Evolutionary conservation across 2,888 invertebrate genomes (phyloP), one percentile per base, ranked within the genome.

Genomic region (Selenia dentaria): DNA sequence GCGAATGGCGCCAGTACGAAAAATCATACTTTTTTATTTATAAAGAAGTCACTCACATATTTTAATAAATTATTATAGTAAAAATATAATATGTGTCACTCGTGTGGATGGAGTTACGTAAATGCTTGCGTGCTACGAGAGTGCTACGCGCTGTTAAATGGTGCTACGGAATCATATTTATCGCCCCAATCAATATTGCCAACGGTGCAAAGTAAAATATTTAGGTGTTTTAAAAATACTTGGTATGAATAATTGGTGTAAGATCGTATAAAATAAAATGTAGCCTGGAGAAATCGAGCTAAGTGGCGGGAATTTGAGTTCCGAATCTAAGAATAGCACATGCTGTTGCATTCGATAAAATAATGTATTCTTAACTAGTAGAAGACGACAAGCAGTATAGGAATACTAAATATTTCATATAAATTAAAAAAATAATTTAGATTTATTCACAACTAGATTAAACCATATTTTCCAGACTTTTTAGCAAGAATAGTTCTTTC

Each of bases 1-100:
- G 67, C 65, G 71, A 67, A 85, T 85, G 81, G 77, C 76, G 72
- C 67, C 78, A 78, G 86, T 86, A 85, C 74, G 83, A 71, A 64
- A 62, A 67, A 74, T 70, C 75, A 57, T 60, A 57, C 50, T 57
- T 64, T 63, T 66, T 67, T 62, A 60, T 65, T 64, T 65, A 62
- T 57, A 52, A 65, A 54, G n/a, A n/a, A n/a, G 9, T 43, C 37
- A 47, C 33, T 46, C 9, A 10, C 26, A 27, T 20, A 33, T 28
- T 20, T 25, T 43, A 34, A 39, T 14, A 13, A 6, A 4, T 8
- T 22, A 28, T 27, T 47, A 32, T 29, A 40, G 25, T 29, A 44
- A 40, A 51, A 51, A 46, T 33, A 54, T 47, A 42, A 38, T 48
- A 57, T 61, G 63, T 67, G 67, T 59, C 57, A 47, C 45, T 54